phyloP scores from a whole-genome alignment of 2,113 vertebrate species.

The Lamprologus callipterus region DNA sequence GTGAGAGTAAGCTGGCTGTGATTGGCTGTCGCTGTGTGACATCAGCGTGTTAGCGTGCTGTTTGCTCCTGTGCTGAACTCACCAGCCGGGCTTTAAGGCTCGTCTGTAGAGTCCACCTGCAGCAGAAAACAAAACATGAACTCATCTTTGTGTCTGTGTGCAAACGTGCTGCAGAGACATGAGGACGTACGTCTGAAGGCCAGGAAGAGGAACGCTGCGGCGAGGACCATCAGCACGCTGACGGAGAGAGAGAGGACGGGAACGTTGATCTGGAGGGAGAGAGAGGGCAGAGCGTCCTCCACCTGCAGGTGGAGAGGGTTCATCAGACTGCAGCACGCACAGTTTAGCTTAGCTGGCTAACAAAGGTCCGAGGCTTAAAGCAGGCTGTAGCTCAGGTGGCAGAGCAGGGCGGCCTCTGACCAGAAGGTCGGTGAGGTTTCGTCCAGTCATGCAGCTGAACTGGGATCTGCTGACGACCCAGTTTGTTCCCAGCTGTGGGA shows the following conservation, averaged over 20 bases:
- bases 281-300: constrained; percentile 50
- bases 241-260: constrained; percentile 66
- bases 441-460: not conserved
- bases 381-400: rapidly evolving
- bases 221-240: constrained; percentile 48
- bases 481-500: not conserved
- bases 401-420: not conserved
- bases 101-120: constrained; percentile 45
- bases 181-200: constrained; percentile 59
- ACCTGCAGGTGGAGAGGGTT: constrained; percentile 6
- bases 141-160: not conserved
- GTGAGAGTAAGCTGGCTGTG: not conserved
- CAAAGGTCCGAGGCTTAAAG: not conserved
- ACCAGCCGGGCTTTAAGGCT: constrained; percentile 56
- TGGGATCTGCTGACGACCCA: not conserved
- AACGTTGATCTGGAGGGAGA: constrained; percentile 66
- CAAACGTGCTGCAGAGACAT: not conserved
- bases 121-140: not conserved
- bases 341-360: rapidly evolving
- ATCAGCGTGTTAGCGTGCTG: not conserved
- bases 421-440: not conserved
- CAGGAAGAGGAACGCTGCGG: constrained; percentile 41
- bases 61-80: constrained; percentile 4
- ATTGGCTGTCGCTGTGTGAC: not conserved
- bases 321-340: not conserved